These are phyloP conservation scores for Accipiter cooperii DNA, from an alignment of 2,113 vertebrate species.

Conservation along the genomic window DNA sequence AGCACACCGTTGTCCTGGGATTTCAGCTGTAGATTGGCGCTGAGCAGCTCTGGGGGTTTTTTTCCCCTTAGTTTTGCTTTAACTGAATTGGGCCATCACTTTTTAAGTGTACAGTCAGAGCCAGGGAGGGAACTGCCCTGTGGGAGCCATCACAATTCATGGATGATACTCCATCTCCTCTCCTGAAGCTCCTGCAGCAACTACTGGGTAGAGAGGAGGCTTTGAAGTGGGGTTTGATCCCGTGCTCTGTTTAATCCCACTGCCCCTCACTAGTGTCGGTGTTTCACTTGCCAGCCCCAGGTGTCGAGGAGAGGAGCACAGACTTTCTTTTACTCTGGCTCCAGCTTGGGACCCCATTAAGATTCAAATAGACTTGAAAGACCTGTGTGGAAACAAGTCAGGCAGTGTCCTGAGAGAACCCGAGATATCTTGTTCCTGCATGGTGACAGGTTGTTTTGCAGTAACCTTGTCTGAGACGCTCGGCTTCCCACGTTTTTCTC, in stretches of 20 bases:
- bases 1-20: rapidly evolving
- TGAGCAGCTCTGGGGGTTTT: not conserved
- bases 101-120: not conserved
- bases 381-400: not conserved
- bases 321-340: not conserved
- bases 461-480: not conserved
- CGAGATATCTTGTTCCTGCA: not conserved
- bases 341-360: not conserved
- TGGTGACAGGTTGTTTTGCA: not conserved
- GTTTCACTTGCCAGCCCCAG: not conserved
- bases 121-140: not conserved
- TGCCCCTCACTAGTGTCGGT: rapidly evolving
- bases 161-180: not conserved
- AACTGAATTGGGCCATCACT: too few species aligned
- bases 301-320: not conserved
- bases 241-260: rapidly evolving
- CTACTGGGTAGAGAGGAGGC: not conserved
- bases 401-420: not conserved
- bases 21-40: not conserved
- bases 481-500: not conserved
- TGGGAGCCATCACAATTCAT: rapidly evolving
- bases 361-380: not conserved
- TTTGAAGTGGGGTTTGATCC: not conserved
- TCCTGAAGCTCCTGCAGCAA: not conserved
- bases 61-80: not conserved